Evolutionary conservation across 1,140 invertebrate species (phyloP), one percentile per base, ranked within the genome.

Genomic region (Pogonomyrmex barbatus): DNA sequence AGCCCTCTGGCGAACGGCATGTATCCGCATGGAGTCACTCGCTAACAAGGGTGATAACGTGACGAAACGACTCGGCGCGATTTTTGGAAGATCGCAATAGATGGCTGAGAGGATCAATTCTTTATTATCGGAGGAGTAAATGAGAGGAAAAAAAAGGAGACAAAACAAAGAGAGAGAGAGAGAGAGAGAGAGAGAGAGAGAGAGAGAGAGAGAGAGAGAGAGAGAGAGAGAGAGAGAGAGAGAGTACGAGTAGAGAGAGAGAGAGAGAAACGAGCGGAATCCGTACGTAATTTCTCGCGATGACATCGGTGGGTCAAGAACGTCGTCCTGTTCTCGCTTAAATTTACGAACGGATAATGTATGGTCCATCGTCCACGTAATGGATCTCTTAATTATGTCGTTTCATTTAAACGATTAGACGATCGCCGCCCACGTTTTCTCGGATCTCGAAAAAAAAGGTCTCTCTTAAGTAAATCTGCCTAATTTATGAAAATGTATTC

Each of bases 401-500:
- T 92, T 91, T 90, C 71, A 87, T 88, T 87, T 63, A 52, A 50
- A 39, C 70, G 91, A 90, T 89, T 91, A 91, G 88, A 67, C 47
- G 81, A 24, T 24, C 60, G 62, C 33, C 78, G 90, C 91, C 91
- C 87, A 92, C 91, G 85, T 33, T 63, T 63, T 47, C 54, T 76
- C 58, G 71, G 2, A 47, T 85, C 71, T 14, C 77, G 70, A 60
- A 91, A 86, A 87, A n/a, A 24, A 24, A 24, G 24, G 24, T 24
- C 24, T 47, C 50, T 79, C 50, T 12, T 42, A n/a, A 6, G 17
- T 58, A 47, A 50, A 36, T 50, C 33, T 60, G 86, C 77, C 63
- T 90, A 92, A 92, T 91, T 90, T 92, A 92, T 92, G 89, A 87
- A 89, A 91, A 91, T 92, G 39, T 92, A 92, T 92, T 91, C 90